Conservation (phyloP, 2,113 vertebrate species). For the Hydropotes inermis region DNA sequence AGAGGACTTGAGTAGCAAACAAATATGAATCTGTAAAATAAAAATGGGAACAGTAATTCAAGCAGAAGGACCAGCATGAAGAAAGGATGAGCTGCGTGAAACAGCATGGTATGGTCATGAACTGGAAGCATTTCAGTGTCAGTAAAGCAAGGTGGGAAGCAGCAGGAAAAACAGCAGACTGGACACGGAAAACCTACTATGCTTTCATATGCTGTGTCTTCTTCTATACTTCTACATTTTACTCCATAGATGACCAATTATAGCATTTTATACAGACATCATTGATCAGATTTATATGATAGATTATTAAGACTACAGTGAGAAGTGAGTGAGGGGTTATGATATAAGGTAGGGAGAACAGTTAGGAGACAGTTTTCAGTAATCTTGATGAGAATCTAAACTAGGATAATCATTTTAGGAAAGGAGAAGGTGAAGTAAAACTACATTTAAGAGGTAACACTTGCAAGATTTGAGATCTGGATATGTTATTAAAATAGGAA, state of each 20-base stretch:
- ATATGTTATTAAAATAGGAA: background rate
- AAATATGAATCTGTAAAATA: background rate
- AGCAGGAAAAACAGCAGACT: background rate
- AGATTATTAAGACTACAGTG: background rate
- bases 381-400: background rate
- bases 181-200: background rate
- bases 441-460: background rate
- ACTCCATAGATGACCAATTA: background rate
- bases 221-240: background rate
- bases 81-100: background rate
- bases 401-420: background rate
- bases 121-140: background rate
- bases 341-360: background rate
- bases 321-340: background rate
- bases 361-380: background rate
- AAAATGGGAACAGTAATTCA: background rate
- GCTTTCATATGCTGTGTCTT: background rate
- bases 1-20: background rate
- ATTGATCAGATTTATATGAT: background rate
- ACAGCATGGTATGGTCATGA: background rate
- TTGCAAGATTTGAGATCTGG: background rate
- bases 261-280: constrained; percentile 2
- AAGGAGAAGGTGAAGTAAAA: background rate
- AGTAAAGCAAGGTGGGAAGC: background rate
- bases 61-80: background rate